A percentile compares a stretch with the other conserved stretches of the same genome.
Conservation (phyloP, 2,113 vertebrate species). For the Sminthopsis crassicaudata region DNA sequence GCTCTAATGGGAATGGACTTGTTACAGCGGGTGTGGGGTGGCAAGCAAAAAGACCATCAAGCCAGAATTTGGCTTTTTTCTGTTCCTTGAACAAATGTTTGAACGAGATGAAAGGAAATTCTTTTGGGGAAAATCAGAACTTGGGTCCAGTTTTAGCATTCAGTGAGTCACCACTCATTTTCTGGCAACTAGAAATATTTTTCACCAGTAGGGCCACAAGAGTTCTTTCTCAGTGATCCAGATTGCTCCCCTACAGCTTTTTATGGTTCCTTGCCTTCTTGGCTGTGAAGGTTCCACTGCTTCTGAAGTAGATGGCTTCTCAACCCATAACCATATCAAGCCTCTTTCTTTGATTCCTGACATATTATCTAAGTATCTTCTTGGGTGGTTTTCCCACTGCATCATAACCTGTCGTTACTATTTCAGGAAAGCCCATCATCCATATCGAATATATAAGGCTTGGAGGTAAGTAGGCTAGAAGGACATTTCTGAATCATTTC, state of each 20-base stretch:
- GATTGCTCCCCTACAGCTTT: background rate
- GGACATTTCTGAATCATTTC: background rate
- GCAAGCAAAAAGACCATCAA: background rate
- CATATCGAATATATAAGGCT: background rate
- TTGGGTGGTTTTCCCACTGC: background rate
- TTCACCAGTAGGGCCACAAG: background rate
- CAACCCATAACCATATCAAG: background rate
- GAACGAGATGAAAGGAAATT: background rate
- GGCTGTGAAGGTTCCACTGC: background rate
- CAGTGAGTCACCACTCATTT: background rate
- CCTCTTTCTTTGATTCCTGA: background rate
- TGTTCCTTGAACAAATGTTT: background rate
- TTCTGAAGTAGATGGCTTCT: background rate
- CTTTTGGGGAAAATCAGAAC: background rate
- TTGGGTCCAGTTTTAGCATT: background rate
- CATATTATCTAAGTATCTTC: background rate
- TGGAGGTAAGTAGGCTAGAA: background rate
- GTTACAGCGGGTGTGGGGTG: background rate
- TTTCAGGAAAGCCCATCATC: background rate
- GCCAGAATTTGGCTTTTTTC: background rate
- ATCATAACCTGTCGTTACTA: background rate
- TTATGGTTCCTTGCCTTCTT: background rate
- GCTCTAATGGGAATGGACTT: background rate
- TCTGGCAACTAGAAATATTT: background rate
- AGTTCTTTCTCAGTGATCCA: background rate